Base-by-base conservation (phyloP, 1,140 invertebrate genomes). In the Pseudomyrmex gracilis region DNA sequence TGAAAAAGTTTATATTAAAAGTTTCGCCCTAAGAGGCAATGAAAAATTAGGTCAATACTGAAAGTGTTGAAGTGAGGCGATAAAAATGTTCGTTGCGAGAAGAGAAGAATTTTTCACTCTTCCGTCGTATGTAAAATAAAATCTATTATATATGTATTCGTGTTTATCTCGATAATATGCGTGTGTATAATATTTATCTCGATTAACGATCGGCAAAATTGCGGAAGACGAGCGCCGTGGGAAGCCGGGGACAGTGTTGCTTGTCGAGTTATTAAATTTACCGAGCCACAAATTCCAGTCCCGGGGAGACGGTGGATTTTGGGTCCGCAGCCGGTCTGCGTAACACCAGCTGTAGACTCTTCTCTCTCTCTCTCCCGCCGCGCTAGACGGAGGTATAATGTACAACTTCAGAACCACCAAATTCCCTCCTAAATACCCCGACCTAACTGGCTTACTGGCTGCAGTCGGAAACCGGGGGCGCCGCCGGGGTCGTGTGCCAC, bases 261-360 rank as follows among this genome's bases (percentile, higher is more conserved):
- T 88, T 71, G 85, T 76, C 89, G 90, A 92, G 91, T 94, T 94
- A 93, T 93, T 93, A 94, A 94, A 94, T 93, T 93, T 92, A 92
- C 90, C 86, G 84, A 78, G 89, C 90, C 90, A 91, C 90, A 92
- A 93, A 92, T 93, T 93, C 90, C 89, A 88, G 87, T 86, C 89
- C 85, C 85, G 78, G 85, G 84, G 87, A 87, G 86, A 91, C 85
- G 88, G 84, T 92, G 88, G 89, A 92, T 93, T 91, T 87, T 78
- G 86, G 84, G 85, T 88, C 76, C 83, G 61, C 43, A 64, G 74
- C 74, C 82, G 55, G 85, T 55, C 82, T 82, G 76, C 82, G 82
- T 85, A 86, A 89, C 74, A 67, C 84, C 80, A 71, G 78, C 83
- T 64, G 58, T 55, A 60, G 66, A 80, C 53, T 80, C 66, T 80